Evolutionary conservation across 2,113 vertebrate species (phyloP).

Genomic region (Rafetus swinhoei): DNA sequence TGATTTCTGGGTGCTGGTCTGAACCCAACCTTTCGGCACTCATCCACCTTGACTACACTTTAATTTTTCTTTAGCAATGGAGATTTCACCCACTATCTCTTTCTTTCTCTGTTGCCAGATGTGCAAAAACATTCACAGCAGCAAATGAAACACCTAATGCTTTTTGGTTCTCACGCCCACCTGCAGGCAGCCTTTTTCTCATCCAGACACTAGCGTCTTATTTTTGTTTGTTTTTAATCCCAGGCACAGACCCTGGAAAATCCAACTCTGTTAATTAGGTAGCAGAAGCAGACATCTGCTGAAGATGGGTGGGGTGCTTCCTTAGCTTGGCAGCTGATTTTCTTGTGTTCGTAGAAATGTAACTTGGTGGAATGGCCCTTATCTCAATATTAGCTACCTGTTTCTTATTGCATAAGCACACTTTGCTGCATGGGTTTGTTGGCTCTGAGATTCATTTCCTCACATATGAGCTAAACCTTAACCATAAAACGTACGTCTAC

Average conservation of each 20-base stretch:
- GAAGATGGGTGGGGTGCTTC: not conserved
- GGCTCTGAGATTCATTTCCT: slow-evolving; percentile 9
- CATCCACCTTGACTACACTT: slow-evolving; percentile 58
- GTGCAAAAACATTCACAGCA: slow-evolving; percentile 67
- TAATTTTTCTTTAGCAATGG: slow-evolving; percentile 61
- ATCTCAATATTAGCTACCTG: not conserved
- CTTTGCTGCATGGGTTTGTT: not conserved
- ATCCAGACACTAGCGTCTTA: slow-evolving; percentile 22
- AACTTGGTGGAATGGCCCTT: not conserved
- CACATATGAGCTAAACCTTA: not conserved
- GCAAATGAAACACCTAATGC: slow-evolving; percentile 56
- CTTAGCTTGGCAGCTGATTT: not conserved
- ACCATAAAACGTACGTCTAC: not conserved
- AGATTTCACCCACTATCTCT: slow-evolving; percentile 59
- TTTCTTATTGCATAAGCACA: not conserved
- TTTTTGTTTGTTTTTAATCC: not conserved
- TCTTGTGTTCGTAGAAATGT: not conserved
- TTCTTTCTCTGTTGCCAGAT: slow-evolving; percentile 27
- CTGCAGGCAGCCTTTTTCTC: not conserved
- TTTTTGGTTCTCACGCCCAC: slow-evolving; percentile 60
- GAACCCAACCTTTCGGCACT: slow-evolving; percentile 65
- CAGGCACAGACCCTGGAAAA: slow-evolving; percentile 2
- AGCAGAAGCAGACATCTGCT: not conserved
- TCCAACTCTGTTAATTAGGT: not conserved
- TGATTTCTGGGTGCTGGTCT: slow-evolving; percentile 35